Evolutionary conservation across 2,888 invertebrate genomes (phyloP).

Genomic region (Drosophila parthenogenetica): DNA sequence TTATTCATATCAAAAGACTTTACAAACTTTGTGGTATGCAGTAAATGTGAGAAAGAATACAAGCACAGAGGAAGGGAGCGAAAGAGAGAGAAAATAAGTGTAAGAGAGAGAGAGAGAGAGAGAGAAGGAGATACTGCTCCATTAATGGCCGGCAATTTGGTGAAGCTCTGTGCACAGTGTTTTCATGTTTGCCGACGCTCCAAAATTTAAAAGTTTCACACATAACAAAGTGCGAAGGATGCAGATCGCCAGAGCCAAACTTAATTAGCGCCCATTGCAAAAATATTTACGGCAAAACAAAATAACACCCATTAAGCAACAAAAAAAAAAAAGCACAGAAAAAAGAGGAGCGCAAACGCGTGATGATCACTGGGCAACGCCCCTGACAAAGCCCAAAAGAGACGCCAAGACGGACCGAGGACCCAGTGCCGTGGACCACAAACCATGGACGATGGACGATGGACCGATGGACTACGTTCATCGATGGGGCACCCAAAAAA

Average conservation of each 20-base stretch:
- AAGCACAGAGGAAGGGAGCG: background rate
- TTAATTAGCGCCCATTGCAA: conserved; percentile 82
- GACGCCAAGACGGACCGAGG: conserved; percentile 40
- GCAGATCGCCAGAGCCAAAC: conserved; percentile 77
- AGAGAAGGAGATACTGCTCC: conserved; percentile 39
- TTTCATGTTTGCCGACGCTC: conserved; percentile 76
- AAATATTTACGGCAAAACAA: conserved; percentile 81
- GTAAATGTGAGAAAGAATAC: background rate
- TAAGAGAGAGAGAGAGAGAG: background rate
- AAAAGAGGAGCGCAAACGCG: conserved; percentile 80
- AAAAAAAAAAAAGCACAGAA: conserved; percentile 14
- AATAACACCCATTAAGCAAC: conserved; percentile 82
- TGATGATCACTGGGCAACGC: conserved; percentile 84
- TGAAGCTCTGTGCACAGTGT: conserved; percentile 49
- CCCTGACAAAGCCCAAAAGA: conserved; percentile 75
- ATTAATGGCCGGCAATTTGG: conserved; percentile 76
- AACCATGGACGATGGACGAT: too few relatives aligned
- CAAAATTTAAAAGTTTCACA: conserved; percentile 78
- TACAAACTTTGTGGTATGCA: conserved; percentile 7
- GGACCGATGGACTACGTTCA: conserved; percentile 16
- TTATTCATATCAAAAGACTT: conserved; percentile 34
- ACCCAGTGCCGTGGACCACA: background rate
- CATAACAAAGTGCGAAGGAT: conserved; percentile 80
- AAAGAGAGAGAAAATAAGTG: background rate
- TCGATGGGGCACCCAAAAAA: conserved; percentile 27